Evolutionary conservation across 2,797 vertebrate genomes (phyloP).

Genomic region (Parotocinclus haroldoi): DNA sequence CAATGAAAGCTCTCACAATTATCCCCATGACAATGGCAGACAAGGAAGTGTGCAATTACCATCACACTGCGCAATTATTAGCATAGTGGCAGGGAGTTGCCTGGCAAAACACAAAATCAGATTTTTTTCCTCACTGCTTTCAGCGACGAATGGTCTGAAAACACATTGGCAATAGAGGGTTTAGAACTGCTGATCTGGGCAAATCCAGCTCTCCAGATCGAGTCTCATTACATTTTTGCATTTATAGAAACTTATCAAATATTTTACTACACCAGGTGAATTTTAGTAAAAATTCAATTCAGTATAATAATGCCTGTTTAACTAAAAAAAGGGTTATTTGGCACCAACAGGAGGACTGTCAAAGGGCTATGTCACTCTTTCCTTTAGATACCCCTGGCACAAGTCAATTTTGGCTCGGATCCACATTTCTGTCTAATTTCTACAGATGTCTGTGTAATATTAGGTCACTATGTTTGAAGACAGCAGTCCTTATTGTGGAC

Average conservation of each 20-base stretch:
- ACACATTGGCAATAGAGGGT: constrained; percentile 21
- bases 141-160: constrained; percentile 26
- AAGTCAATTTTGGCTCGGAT: constrained; percentile 51
- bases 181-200: constrained; percentile 9
- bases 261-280: constrained; percentile 14
- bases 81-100: constrained; percentile 20
- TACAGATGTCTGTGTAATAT: constrained; percentile 45
- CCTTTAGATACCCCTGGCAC: constrained; percentile 43
- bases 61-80: constrained; percentile 23
- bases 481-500: constrained; percentile 39
- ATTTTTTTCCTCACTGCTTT: too few species aligned
- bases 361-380: constrained; percentile 18
- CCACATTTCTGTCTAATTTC: constrained; percentile 44
- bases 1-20: constrained; percentile 22
- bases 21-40: constrained; percentile 17
- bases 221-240: too few species aligned
- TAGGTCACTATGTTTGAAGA: constrained; percentile 57
- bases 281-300: constrained; percentile 25
- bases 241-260: constrained; percentile 20
- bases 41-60: constrained; percentile 27
- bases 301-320: constrained; percentile 22
- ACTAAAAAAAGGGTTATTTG: constrained; percentile 34
- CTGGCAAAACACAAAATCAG: constrained; percentile 13
- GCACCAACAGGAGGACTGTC: constrained; percentile 16
- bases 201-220: too few species aligned